Base-by-base conservation (phyloP, 2,797 vertebrate species). In the Neopelma chrysocephalum region DNA sequence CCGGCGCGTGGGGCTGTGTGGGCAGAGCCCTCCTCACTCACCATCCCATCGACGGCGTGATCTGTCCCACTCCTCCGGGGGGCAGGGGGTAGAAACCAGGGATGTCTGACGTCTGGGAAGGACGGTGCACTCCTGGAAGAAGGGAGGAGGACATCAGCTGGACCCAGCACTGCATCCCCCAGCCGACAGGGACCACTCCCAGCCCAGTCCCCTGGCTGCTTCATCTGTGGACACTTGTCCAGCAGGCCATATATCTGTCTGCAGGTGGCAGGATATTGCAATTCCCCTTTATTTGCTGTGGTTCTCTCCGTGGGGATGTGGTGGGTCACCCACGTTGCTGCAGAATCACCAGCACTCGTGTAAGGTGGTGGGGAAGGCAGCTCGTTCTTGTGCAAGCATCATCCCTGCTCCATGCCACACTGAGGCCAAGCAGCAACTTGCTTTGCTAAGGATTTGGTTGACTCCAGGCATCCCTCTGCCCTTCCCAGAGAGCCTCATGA, bases 21-120 rank as follows among this genome's bases (percentile, higher is more conserved):
- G 70, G 54, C 65, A 0, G 1, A 62, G 90, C 47, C 34, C 68
- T 45, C 80, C 66, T 20, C 89, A 98, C 99, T 99, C 98, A 99
- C 99, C 99, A 99, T 96, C 99, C 98, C 98, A 99, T 98, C 73
- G 99, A 98, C 79, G 99, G 99, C 31, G 98, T 97, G 97, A 99
- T 99, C 98, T 99, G 99, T 73, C 99, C 98, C 14, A 99, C 98
- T 64, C 98, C 98, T 50, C 98, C 98, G 38, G 99, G 98, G 96
- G 99, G 98, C 82, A 99, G 98, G 27, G 99, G 98, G 97, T 99
- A 99, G 98, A 99, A 99, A 58, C 99, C 98, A 23, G 99, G 98
- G 95, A 99, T 98, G 94, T 99, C 99, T 89, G 99, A 98, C 93
- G 99, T 98, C 97, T 99, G 99, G 62, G 98, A 96, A 89, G 98